Evolutionary conservation across 2,113 vertebrate species (phyloP).

Genomic region (Petaurus breviceps): DNA sequence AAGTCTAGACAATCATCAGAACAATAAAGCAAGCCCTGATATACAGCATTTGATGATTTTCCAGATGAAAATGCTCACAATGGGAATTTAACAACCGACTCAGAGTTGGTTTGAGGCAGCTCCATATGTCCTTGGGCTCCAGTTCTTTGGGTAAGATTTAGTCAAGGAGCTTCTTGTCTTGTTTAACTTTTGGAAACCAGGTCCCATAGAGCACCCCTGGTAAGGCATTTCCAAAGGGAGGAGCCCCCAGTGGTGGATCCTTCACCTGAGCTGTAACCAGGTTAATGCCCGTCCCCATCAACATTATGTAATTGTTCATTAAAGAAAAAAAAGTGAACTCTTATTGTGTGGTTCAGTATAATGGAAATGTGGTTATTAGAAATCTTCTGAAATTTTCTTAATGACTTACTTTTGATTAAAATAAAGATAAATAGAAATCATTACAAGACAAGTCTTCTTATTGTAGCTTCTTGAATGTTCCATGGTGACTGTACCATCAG

Average conservation of each 20-base stretch:
- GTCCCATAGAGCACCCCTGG: neutral
- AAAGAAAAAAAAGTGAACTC: slow-evolving; percentile 56
- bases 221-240: slow-evolving; percentile 6
- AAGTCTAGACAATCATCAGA: no score
- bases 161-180: neutral
- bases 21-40: no score
- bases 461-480: slow-evolving; percentile 41
- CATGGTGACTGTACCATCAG: slow-evolving; percentile 28
- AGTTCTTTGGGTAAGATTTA: neutral
- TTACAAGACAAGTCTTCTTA: slow-evolving; percentile 45
- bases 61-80: no score
- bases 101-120: no score
- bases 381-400: slow-evolving; percentile 60
- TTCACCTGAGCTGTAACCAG: neutral
- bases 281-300: slow-evolving; percentile 42
- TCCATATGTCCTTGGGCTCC: no score
- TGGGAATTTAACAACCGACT: no score
- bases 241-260: slow-evolving; percentile 14
- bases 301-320: slow-evolving; percentile 44
- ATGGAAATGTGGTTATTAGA: slow-evolving; percentile 69
- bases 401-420: slow-evolving; percentile 68
- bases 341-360: slow-evolving; percentile 57
- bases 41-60: no score
- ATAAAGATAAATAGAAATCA: slow-evolving; percentile 50
- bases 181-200: neutral